Evolutionary conservation across 2,797 vertebrate genomes (phyloP).

Genomic region (Streptopelia turtur): DNA sequence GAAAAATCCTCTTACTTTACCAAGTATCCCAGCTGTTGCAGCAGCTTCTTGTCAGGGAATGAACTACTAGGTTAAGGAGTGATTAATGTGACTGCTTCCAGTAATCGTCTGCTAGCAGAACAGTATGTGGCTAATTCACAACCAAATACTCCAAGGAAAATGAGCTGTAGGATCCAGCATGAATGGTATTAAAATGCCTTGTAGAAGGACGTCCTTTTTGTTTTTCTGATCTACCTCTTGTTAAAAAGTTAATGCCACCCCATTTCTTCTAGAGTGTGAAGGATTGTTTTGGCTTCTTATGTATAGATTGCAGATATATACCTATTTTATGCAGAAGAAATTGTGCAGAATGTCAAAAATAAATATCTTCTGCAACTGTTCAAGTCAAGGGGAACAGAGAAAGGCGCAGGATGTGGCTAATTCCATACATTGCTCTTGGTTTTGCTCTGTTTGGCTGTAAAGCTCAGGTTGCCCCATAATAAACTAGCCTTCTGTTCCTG

Average conservation of each 20-base stretch:
- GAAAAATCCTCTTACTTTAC: conserved; percentile 11
- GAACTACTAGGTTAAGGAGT: not conserved
- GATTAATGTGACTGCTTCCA: conserved; percentile 6
- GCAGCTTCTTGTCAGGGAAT: not conserved
- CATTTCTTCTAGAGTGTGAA: not conserved
- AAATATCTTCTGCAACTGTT: not conserved
- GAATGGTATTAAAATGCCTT: not conserved
- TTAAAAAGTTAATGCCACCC: not conserved
- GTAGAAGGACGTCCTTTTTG: not conserved
- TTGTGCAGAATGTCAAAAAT: not conserved
- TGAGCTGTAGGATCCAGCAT: not conserved
- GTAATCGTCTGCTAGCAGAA: not conserved
- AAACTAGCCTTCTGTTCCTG: not conserved
- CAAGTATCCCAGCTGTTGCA: not conserved
- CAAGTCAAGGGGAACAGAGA: not conserved
- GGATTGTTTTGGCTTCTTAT: not conserved
- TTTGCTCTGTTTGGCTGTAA: not conserved
- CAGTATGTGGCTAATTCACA: not conserved
- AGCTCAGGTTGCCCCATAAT: not conserved
- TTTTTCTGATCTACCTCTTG: not conserved
- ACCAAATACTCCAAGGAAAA: not conserved
- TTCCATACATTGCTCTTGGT: not conserved
- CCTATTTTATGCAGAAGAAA: not conserved
- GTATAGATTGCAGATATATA: not conserved
- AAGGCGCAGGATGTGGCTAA: not conserved